Evolutionary conservation across 2,888 invertebrate genomes (phyloP).

Genomic region (Cybosia mesomella): DNA sequence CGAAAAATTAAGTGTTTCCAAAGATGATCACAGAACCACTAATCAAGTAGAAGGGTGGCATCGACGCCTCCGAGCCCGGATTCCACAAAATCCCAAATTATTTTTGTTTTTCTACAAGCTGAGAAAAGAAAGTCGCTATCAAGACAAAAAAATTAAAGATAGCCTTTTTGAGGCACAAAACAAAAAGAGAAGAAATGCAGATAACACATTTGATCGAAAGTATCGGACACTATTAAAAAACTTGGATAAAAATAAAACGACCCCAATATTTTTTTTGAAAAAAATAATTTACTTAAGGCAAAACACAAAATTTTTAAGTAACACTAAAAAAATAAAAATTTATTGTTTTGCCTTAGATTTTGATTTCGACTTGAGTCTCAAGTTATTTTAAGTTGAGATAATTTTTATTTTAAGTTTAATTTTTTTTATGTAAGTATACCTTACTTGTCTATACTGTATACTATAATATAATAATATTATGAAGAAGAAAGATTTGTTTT

Average conservation of each 20-base stretch:
- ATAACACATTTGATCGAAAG: slow-evolving; percentile 16
- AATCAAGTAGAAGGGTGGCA: slow-evolving; percentile 17
- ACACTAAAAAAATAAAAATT: slow-evolving; percentile 19
- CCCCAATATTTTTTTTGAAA: slow-evolving; percentile 5
- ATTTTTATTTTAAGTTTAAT: slow-evolving; percentile 1
- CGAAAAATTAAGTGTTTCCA: slow-evolving; percentile 8
- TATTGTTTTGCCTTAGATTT: no score
- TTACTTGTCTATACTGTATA: slow-evolving; percentile 2
- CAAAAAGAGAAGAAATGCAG: slow-evolving; percentile 17
- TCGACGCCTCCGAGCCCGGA: slow-evolving; percentile 9
- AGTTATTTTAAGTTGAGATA: slow-evolving; percentile 2
- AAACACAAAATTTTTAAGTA: background rate
- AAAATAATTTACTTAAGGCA: slow-evolving; percentile 7
- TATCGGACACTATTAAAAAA: slow-evolving; percentile 8
- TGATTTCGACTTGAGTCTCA: no score
- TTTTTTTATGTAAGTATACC: background rate
- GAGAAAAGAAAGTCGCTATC: background rate
- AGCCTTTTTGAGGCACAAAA: slow-evolving; percentile 5
- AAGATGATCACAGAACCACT: slow-evolving; percentile 18
- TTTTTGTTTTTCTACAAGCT: slow-evolving; percentile 11
- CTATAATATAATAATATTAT: background rate
- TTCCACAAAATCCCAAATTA: slow-evolving; percentile 9
- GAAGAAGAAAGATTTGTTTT: no score
- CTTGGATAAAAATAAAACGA: slow-evolving; percentile 13
- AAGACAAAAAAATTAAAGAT: slow-evolving; percentile 7